Conservation (phyloP, 1,140 invertebrate genomes). For the Lepidurus couesii region DNA sequence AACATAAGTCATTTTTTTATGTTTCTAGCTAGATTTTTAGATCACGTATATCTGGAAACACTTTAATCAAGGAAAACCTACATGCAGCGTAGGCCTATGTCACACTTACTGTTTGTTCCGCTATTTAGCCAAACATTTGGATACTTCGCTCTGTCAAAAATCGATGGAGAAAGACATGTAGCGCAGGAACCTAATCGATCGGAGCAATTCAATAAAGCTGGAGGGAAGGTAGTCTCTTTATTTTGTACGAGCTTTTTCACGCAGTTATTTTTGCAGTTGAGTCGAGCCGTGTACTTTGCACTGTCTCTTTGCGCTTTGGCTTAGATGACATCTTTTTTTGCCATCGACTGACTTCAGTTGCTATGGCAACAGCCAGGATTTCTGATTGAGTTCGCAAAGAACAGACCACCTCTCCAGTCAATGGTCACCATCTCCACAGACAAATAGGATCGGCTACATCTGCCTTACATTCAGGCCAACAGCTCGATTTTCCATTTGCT, state of each 20-base stretch:
- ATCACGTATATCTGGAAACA: too few species aligned
- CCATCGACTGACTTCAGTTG: background rate
- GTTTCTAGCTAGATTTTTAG: too few species aligned
- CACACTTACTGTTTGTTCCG: too few species aligned
- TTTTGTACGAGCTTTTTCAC: background rate
- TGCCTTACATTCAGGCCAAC: background rate
- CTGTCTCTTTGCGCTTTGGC: background rate
- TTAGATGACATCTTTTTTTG: background rate
- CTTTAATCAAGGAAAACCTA: too few species aligned
- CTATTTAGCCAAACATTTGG: too few species aligned
- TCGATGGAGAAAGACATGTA: background rate
- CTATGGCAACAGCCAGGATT: background rate
- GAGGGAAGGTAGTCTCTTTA: background rate
- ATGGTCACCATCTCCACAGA: background rate
- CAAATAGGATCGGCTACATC: background rate
- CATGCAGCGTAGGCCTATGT: too few species aligned
- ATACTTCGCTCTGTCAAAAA: background rate
- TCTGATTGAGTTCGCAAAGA: background rate
- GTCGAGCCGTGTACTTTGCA: background rate
- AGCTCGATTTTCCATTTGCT: too few species aligned
- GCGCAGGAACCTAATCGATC: background rate
- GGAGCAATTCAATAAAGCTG: background rate
- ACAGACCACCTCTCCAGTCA: background rate
- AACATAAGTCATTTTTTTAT: too few species aligned
- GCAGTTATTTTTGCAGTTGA: background rate